A percentile compares a stretch with the other conserved stretches of the same genome.
phyloP scores from a whole-genome alignment of 2,888 invertebrate species.

The Silvanus unidentatus region DNA sequence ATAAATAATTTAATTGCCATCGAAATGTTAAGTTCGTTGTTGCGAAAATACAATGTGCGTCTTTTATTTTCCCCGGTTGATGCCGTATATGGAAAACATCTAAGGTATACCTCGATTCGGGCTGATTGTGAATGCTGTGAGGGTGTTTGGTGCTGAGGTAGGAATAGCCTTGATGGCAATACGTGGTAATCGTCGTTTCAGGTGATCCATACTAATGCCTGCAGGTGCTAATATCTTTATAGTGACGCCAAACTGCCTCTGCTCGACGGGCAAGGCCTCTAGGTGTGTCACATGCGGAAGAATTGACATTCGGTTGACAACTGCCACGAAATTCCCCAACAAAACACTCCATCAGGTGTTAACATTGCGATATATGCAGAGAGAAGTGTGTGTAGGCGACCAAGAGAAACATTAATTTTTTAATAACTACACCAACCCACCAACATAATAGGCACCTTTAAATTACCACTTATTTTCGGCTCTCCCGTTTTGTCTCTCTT shows the following conservation, averaged over 20 bases:
- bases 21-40: no score
- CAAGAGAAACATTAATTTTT: no score
- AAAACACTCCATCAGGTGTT: constrained; percentile 11
- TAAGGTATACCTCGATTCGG: no score
- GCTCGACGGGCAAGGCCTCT: constrained; percentile 13
- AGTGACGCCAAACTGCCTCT: constrained; percentile 10
- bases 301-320: constrained; percentile 13
- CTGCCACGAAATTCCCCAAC: constrained; percentile 9
- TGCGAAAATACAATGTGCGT: no score
- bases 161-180: constrained; percentile 16
- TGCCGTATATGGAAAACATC: no score
- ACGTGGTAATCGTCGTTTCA: constrained; percentile 16
- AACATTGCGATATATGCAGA: constrained; percentile 1
- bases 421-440: no score
- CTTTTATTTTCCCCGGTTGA: no score
- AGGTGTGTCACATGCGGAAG: constrained; percentile 14
- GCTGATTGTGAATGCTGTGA: constrained; percentile 15
- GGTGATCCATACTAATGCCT: constrained; percentile 17
- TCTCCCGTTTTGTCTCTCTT: no score
- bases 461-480: no score
- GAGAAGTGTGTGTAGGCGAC: constrained; percentile 2
- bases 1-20: not conserved
- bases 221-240: constrained; percentile 5
- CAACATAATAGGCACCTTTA: no score
- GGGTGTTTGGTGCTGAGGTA: constrained; percentile 15